Base-by-base conservation (phyloP, 2,113 vertebrate species). In the Rattus norvegicus region DNA sequence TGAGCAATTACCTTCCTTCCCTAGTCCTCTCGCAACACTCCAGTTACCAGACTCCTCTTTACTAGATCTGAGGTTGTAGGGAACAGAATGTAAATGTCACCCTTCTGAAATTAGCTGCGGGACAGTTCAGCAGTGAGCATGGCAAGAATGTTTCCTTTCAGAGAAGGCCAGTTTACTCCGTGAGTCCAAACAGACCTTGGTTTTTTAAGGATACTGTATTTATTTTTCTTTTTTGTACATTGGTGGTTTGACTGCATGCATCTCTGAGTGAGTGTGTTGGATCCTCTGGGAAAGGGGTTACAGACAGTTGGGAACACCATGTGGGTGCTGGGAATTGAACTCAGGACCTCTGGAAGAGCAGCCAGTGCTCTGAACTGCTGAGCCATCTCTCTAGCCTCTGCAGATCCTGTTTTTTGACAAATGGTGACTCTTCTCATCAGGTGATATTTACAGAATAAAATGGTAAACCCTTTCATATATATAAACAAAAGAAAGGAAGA, bases 21-120 rank as follows among this genome's bases (percentile, higher is more conserved):
- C 89, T 95, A 75, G 2, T 94, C 69, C 92, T 63, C 93, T 63
- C 24, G 36, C 9, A 3, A 59, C 87, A 14, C 76, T 88, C 95
- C 52, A 86, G 43, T 2, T 63, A 77, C 85, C 92, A 70, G 94
- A 89, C 80, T 97, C 93, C 91, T 63, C 93, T 1, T 8, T 36
- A 49, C 94, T 88, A 94, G 95, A 96, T 96, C 92, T 96, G 96
- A 96, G 93, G 69, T 61, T 92, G 86, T 80, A 81, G 65, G 26
- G 33, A 87, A 56, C 19, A 0, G 4, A 36, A 54, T 1, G 16
- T 47, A 91, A 95, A 97, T 70, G 87, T 16, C 17, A 67, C 70
- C 33, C 1, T 93, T 91, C 88, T 95, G 95, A 94, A 92, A 90
- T 79, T 43, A 94, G 81, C 90, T 30, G 80, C 49, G 47, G 8